Evolutionary conservation across 2,888 invertebrate species (phyloP), one percentile per base, ranked within the genome.

Genomic region (Corbicula japonica): DNA sequence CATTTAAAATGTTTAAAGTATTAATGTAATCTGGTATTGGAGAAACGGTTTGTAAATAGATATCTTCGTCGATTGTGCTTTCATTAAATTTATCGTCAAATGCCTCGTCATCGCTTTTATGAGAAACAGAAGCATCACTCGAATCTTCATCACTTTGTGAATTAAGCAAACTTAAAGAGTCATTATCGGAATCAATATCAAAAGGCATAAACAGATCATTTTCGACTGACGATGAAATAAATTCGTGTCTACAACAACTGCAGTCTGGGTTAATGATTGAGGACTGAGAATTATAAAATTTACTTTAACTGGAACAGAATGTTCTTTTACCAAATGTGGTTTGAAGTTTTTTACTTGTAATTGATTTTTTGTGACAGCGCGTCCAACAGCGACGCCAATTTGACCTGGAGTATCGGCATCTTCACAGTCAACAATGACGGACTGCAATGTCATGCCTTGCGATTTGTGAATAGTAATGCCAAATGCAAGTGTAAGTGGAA

Each of bases 331-430:
- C 28, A 78, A 44, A 34, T 61, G 56, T 0, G 69, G 52, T 6
- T 44, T 68, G 44, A 78, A 78, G 30, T 69, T 78, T 30, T 60
- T 68, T 2, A 77, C 62, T 34, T 52, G 50, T 5, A 68, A 35
- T 26, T 62, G 41, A 12, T 77, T 63, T 23, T 34, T 28, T 52
- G 56, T 52, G 28, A 41, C 61, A n/a, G 52, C 71, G 18, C 72
- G 48, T 15, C 77, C 77, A 6, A 73, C 52, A 23, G 78, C 78
- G n/a, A n/a, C n/a, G n/a, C n/a, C n/a, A n/a, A n/a, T n/a, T n/a
- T n/a, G n/a, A n/a, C n/a, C n/a, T n/a, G 63, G 63, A 12, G 21
- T 48, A 38, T 28, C 28, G 18, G 68, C 68, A 70, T 62, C 21
- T 50, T 68, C 66, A 44, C 73, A 78, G 46, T 73, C 69, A 28